A percentile compares a stretch with the other conserved stretches of the same genome.
These are phyloP conservation scores for Drosophila parthenogenetica DNA, from an alignment of 2,888 invertebrate genomes.

Conservation along the genomic window DNA sequence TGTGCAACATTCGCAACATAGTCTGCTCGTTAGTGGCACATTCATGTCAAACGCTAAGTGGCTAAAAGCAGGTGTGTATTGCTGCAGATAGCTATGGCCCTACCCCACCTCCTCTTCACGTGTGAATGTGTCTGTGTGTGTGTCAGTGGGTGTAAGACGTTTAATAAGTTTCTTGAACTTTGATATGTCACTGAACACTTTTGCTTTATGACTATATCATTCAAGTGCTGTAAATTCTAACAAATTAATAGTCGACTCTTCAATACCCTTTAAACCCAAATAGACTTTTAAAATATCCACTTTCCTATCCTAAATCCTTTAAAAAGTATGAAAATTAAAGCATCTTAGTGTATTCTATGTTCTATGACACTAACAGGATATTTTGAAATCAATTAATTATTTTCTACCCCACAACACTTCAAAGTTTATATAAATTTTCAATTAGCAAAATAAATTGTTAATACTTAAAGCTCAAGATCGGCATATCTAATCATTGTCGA, in stretches of 20 bases:
- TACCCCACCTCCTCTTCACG: not conserved
- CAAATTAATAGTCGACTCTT: not conserved
- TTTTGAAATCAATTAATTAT: not conserved
- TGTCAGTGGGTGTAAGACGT: conserved; percentile 27
- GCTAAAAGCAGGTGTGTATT: conserved; percentile 47
- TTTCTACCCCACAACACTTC: not conserved
- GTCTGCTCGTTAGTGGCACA: conserved; percentile 69
- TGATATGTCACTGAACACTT: conserved; percentile 49
- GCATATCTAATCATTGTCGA: conserved; percentile 27
- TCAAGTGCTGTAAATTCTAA: conserved; percentile 21
- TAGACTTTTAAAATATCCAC: too few species aligned
- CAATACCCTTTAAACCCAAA: conserved; percentile 5
- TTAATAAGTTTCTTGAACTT: conserved; percentile 72
- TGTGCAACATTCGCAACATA: conserved; percentile 37
- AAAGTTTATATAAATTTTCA: conserved; percentile 39
- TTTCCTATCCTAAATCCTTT: too few species aligned
- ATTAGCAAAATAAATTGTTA: conserved; percentile 45
- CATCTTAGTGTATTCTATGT: too few species aligned
- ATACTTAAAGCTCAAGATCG: conserved; percentile 42
- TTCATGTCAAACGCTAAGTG: conserved; percentile 71
- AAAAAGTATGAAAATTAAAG: too few species aligned
- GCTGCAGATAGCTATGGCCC: conserved; percentile 17
- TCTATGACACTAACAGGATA: not conserved
- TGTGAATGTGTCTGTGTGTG: conserved; percentile 13
- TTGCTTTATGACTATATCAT: conserved; percentile 39